These are phyloP conservation scores for Cygnus olor DNA, from an alignment of 2,797 vertebrate genomes.

Conservation along the genomic window DNA sequence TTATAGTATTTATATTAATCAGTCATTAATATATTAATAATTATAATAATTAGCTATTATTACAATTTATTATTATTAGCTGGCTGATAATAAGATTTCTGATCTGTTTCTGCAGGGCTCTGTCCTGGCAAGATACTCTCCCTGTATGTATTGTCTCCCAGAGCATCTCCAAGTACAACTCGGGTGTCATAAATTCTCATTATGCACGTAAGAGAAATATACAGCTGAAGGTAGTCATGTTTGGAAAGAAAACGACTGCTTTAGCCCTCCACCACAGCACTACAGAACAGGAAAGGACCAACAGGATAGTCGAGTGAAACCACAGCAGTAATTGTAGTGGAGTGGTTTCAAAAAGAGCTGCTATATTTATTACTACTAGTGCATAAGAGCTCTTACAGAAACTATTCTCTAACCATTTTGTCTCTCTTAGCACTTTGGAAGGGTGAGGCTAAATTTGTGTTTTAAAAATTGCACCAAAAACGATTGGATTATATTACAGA, in stretches of 20 bases:
- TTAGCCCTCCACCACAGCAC: neutral
- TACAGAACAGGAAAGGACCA: neutral
- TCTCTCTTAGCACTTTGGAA: neutral
- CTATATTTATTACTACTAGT: neutral
- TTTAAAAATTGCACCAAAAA: neutral
- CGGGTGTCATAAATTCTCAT: neutral
- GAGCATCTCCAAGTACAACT: neutral
- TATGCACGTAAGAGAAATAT: neutral
- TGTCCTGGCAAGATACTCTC: neutral
- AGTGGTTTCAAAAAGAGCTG: neutral
- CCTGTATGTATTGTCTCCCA: rapidly evolving
- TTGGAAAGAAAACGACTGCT: neutral
- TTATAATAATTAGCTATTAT: no score
- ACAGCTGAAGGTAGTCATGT: neutral
- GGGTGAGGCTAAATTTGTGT: neutral
- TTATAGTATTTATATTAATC: no score
- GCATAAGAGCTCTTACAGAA: neutral
- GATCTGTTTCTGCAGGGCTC: neutral
- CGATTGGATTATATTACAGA: neutral
- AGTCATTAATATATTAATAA: no score
- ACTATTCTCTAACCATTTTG: neutral
- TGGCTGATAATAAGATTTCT: neutral
- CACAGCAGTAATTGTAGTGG: neutral
- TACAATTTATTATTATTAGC: no score
- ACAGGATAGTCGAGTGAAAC: neutral